Base-by-base conservation (phyloP, 1,140 invertebrate genomes). In the Atta colombica region DNA sequence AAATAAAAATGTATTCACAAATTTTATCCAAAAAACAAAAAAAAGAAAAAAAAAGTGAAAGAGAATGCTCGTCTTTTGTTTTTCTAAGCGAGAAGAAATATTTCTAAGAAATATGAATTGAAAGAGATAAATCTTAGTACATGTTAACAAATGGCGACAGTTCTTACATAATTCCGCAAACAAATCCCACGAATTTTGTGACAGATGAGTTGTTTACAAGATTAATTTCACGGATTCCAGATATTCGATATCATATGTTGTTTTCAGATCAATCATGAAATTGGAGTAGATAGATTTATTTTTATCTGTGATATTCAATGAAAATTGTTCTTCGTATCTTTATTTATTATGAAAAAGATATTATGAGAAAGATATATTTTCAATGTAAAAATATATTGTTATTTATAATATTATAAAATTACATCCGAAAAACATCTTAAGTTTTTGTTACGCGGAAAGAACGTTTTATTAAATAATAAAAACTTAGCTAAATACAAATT, bases 221-320 rank as follows among this genome's bases (percentile, higher is more conserved):
- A 82, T 58, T 60, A 55, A 82, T 74, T n/a, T 45, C 68, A 21
- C 35, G 65, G 31, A 55, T 45, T 55, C 25, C 18, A 74, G 68
- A 61, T 28, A 80, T n/a, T 53, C 49, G 80, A 82, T 82, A 82
- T 10, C 49, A n/a, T 18, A 25, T 16, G 25, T 72, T 82, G 35
- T 25, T 72, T 72, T 72, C 18, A 6, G n/a, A 85, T 85, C 72
- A 25, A 77, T 77, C 72, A 85, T 85, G 72, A 85, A 85, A 85
- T 77, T 53, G 39, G 45, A 77, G 81, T 0, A 85, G 72, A 53
- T 45, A 65, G 45, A 16, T 77, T 77, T 65, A 35, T 45, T 39
- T 49, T 84, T n/a, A 39, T 84, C 16, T 49, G 35, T n/a, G 53
- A 60, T 82, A 72, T 82, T 72, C 53, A 82, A 82, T 82, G 6